Evolutionary conservation across 1,140 invertebrate genomes (phyloP).

Genomic region (Calliopsis andreniformis): DNA sequence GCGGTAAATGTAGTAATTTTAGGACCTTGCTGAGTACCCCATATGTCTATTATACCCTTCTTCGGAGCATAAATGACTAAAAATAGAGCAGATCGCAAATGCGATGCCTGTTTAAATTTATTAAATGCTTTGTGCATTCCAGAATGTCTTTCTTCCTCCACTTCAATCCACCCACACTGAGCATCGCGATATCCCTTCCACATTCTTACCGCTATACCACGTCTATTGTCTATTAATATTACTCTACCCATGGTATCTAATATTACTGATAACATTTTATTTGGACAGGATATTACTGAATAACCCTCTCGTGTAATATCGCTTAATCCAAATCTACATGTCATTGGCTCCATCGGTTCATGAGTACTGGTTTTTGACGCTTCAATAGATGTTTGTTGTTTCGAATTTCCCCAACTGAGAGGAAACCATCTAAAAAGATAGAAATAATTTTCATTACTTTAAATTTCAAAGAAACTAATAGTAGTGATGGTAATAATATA

Average conservation of each 20-base stretch:
- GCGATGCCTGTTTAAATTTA: slow-evolving; percentile 74
- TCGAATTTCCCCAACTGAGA: slow-evolving; percentile 80
- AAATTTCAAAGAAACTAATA: not conserved
- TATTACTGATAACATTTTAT: slow-evolving; percentile 89
- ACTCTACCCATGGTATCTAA: slow-evolving; percentile 94
- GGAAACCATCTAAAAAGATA: slow-evolving; percentile 80
- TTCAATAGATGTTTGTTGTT: slow-evolving; percentile 70
- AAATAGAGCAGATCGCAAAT: slow-evolving; percentile 85
- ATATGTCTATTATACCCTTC: slow-evolving; percentile 92
- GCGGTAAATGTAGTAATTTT: slow-evolving; percentile 95
- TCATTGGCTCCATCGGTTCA: slow-evolving; percentile 85
- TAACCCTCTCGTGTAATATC: slow-evolving; percentile 90
- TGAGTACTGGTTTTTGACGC: slow-evolving; percentile 76
- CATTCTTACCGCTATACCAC: slow-evolving; percentile 90
- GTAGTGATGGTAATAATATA: not conserved
- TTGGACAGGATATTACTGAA: slow-evolving; percentile 88
- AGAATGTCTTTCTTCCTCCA: slow-evolving; percentile 84
- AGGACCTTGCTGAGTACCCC: slow-evolving; percentile 91
- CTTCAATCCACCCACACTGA: slow-evolving; percentile 94
- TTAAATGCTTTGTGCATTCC: slow-evolving; percentile 74
- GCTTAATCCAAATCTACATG: slow-evolving; percentile 90
- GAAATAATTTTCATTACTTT: slow-evolving; percentile 1
- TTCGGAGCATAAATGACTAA: slow-evolving; percentile 93
- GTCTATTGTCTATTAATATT: slow-evolving; percentile 90
- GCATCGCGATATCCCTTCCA: slow-evolving; percentile 98